These are phyloP conservation scores for Cyprinus carpio DNA, from an alignment of 2,113 vertebrate genomes.

Conservation along the genomic window DNA sequence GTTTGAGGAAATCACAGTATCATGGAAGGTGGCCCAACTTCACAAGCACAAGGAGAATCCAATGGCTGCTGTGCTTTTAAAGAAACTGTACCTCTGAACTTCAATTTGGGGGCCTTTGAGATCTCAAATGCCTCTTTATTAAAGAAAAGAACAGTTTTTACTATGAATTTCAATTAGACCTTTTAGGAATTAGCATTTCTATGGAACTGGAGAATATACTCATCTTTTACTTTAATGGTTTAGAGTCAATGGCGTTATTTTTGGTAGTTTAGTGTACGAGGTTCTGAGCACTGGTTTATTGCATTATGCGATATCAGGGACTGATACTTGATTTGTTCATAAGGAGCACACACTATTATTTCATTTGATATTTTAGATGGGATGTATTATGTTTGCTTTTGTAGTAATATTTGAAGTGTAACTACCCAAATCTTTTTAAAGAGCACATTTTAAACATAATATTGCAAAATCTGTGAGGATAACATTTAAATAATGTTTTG, in stretches of 20 bases:
- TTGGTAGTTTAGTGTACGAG: constrained; percentile 53
- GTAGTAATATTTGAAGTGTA: constrained; percentile 32
- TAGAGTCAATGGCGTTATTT: constrained; percentile 50
- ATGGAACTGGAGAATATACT: constrained; percentile 57
- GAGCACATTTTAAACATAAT: background rate
- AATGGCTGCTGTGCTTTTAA: constrained; percentile 44
- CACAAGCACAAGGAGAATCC: constrained; percentile 44
- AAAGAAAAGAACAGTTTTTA: constrained; percentile 50
- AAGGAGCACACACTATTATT: constrained; percentile 47
- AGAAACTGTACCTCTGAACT: constrained; percentile 54
- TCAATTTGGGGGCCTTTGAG: constrained; percentile 44
- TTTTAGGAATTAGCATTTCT: constrained; percentile 62
- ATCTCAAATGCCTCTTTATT: constrained; percentile 25
- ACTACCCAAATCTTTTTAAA: constrained; percentile 8
- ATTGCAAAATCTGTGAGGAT: background rate
- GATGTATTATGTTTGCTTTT: constrained; percentile 48
- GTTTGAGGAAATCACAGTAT: constrained; percentile 25
- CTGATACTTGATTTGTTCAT: constrained; percentile 61
- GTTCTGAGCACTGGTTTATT: constrained; percentile 57
- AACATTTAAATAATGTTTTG: background rate
- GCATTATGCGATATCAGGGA: constrained; percentile 75
- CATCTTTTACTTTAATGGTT: constrained; percentile 54
- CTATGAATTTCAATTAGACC: constrained; percentile 61
- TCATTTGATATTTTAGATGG: constrained; percentile 55
- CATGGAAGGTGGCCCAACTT: constrained; percentile 15